These are phyloP conservation scores for Bombus sylvicola DNA, from an alignment of 1,140 invertebrate genomes.

Conservation along the genomic window DNA sequence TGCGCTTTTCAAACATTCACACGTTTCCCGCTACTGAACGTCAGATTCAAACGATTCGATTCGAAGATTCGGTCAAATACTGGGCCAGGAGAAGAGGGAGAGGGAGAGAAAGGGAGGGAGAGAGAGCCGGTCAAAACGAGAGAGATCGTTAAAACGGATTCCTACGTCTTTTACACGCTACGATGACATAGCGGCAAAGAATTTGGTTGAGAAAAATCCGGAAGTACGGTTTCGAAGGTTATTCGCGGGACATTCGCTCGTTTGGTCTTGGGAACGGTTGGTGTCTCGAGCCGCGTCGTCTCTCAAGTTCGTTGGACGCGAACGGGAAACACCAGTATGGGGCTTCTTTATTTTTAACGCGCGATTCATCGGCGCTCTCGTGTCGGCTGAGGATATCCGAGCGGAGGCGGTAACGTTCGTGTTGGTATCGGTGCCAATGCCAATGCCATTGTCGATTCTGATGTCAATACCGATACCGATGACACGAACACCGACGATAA, in stretches of 20 bases:
- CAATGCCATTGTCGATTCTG: not conserved
- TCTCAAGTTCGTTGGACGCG: slow-evolving; percentile 43
- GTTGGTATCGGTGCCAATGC: not conserved
- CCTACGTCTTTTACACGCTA: not conserved
- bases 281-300: not conserved
- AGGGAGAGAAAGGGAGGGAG: not conserved
- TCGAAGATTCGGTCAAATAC: not conserved
- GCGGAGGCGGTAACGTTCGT: not conserved
- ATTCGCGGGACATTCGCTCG: not conserved
- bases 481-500: not conserved
- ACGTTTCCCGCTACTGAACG: not conserved
- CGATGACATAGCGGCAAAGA: not conserved
- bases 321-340: slow-evolving; percentile 28
- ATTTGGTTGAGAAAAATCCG: not conserved
- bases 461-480: not conserved
- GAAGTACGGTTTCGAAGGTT: not conserved
- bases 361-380: slow-evolving; percentile 31
- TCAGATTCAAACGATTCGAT: not conserved
- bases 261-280: slow-evolving; percentile 13
- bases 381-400: slow-evolving; percentile 5
- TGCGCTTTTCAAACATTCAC: not conserved
- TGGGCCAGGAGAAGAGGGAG: fast-evolving
- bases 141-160: not conserved
- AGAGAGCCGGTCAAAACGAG: not conserved
- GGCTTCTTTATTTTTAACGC: slow-evolving; percentile 62